Evolutionary conservation across 2,888 invertebrate genomes (phyloP), one percentile per base, ranked within the genome.

Genomic region (Morpho helenor): DNA sequence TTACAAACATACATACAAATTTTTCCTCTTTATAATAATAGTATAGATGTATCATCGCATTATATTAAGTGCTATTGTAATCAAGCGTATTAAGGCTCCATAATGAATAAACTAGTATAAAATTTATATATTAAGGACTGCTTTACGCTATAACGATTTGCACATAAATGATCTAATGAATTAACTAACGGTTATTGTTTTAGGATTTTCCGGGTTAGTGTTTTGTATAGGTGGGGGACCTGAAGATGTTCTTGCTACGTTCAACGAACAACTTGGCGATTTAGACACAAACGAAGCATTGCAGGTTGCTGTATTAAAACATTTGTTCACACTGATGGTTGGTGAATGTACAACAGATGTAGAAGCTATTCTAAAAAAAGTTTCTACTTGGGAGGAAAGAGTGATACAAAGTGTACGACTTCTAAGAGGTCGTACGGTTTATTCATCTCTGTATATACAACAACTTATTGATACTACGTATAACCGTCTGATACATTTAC

Each of bases 161-260:
- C 31, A 31, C 31, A 31, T 31, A 5, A 31, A 31, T 5, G 31
- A 31, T 31, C 5, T 3, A 31, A 31, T 31, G 31, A 31, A 5
- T 31, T 31, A 31, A 31, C 31, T 31, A 31, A 31, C 31, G 1
- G 31, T 31, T 5, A 31, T 31, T 31, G 5, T 61, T 56, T 0
- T 63, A 74, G 83, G 82, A 58, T 57, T 75, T 7, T 72, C 61
- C 2, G 84, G 85, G 4, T 82, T 77, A 0, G 71, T 86, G 2
- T 86, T 74, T 61, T 82, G 79, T 54, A 49, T 84, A 8, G 85
- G 86, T 2, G 64, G 59, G 41, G 54, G 67, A 7, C 84, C 84
- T 0, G 72, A 71, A 3, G 79, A 82, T 44, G 68, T 77, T 23
- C 51, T 68, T 9, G 53, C 42, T 0, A 58, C 66, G 0, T 60